Conservation (phyloP, 2,797 vertebrate species). For the Rhinoraja longicauda region DNA sequence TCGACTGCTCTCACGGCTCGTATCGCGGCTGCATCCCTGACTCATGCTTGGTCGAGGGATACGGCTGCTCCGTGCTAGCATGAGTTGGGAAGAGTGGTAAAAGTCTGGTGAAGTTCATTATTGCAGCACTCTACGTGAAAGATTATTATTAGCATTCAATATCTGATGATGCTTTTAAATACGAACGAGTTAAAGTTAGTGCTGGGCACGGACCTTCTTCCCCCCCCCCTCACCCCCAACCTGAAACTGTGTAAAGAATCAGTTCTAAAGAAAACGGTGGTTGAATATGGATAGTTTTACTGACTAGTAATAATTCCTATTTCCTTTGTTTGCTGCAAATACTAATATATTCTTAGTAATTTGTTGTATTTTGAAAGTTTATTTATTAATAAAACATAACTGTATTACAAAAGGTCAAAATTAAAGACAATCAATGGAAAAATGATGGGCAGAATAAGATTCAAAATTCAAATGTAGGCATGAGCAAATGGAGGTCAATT, state of each 20-base stretch:
- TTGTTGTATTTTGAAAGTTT: not conserved
- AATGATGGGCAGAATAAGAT: not conserved
- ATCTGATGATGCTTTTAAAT: not conserved
- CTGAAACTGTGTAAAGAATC: not conserved
- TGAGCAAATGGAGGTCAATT: not conserved
- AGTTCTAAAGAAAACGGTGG: not conserved
- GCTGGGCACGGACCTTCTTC: not conserved
- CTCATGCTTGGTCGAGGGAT: constrained; percentile 97
- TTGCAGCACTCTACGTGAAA: not conserved
- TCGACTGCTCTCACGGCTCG: constrained; percentile 98
- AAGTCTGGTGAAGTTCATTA: constrained; percentile 42
- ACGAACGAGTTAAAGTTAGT: not conserved
- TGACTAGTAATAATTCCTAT: not conserved
- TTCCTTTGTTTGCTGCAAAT: not conserved
- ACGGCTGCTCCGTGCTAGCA: constrained; percentile 95
- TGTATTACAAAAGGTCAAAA: too few species aligned
- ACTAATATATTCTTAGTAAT: not conserved
- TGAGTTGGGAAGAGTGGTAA: constrained; percentile 89
- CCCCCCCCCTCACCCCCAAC: too few species aligned
- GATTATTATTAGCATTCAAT: not conserved
- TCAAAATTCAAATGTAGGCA: not conserved
- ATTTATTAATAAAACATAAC: not conserved
- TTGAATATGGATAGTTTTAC: not conserved
- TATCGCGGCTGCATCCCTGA: constrained; percentile 98
- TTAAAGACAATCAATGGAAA: not conserved